Base-by-base conservation (phyloP, 2,888 invertebrate genomes). In the Nephrotoma flavescens region DNA sequence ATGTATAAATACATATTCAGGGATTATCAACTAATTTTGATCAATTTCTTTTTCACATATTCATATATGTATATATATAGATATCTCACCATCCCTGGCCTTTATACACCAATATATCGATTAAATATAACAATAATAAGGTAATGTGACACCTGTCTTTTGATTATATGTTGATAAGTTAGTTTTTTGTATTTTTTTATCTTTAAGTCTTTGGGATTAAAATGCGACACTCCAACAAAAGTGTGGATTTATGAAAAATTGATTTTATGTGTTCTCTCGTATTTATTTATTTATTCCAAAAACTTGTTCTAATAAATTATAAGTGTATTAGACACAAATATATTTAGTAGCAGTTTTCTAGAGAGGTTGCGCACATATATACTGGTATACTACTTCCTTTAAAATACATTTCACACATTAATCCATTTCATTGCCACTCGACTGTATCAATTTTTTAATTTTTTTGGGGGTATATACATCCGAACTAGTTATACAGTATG, bases 161-260 rank as follows among this genome's bases (percentile, higher is more conserved):
- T 84, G 84, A 84, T 84, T 84, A 84, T 84, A 84, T 84, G 84
- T 42, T 84, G 84, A 84, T 84, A 84, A 84, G 84, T 71, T 71
- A 71, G 71, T 71, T 71, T 71, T 12, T 71, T 42, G 42, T 42
- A 6, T 84, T 6, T 84, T 84, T 84, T 84, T 84, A 5, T 84
- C 0, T 41, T 42, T 42, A 84, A 84, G 84, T 84, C 42, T 42
- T 84, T 42, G 42, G 84, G 84, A 84, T 84, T 84, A 84, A 84
- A 84, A 84, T 12, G 42, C 42, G 84, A 84, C 84, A 84, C 31
- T 31, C 84, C 42, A 84, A 84, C 41, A 42, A 84, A 84, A 84
- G 84, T 84, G 84, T 84, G 84, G 41, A 84, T 84, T 84, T 84
- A 84, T 84, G 84, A 84, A 84, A 84, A 84, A 84, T 84, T 84